phyloP scores from a whole-genome alignment of 2,113 vertebrate species.

The Ochotona curzoniae region DNA sequence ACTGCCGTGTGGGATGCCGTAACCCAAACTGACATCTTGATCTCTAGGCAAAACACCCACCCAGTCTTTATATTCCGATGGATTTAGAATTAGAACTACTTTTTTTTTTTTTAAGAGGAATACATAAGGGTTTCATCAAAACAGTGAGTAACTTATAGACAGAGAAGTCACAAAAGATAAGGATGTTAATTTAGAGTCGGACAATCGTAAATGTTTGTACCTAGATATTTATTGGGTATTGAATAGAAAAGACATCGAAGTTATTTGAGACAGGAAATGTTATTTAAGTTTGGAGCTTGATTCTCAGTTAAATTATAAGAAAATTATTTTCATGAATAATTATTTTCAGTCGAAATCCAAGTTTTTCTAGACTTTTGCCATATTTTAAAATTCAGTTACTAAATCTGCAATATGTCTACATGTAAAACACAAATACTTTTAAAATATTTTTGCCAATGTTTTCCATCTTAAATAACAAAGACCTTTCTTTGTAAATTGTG shows the following conservation, averaged over 20 bases:
- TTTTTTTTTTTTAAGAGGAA: conserved; percentile 18
- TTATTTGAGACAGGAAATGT: neutral
- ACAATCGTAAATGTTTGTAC: neutral
- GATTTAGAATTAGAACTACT: neutral
- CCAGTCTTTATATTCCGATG: neutral
- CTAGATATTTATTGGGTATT: neutral
- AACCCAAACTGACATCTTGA: no score
- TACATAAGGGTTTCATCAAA: neutral
- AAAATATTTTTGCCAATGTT: conserved; percentile 58
- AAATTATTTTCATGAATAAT: conserved; percentile 55
- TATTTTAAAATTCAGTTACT: conserved; percentile 75
- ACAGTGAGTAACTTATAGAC: neutral
- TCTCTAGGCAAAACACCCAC: no score
- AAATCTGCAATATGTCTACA: conserved; percentile 10
- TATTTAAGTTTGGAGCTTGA: neutral
- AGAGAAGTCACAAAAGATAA: neutral
- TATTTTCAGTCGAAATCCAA: conserved; percentile 61
- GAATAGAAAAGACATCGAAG: neutral
- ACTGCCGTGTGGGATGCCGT: no score
- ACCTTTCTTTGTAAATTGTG: conserved; percentile 42
- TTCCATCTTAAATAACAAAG: conserved; percentile 65
- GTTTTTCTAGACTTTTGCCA: conserved; percentile 6
- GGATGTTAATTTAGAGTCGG: neutral
- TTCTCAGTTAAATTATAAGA: neutral
- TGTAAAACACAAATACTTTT: conserved; percentile 55